Percentiles rank a stretch among this genome's conserved stretches.
phyloP scores from a whole-genome alignment of 2,113 vertebrate genomes.

The Isichthys henryi region DNA sequence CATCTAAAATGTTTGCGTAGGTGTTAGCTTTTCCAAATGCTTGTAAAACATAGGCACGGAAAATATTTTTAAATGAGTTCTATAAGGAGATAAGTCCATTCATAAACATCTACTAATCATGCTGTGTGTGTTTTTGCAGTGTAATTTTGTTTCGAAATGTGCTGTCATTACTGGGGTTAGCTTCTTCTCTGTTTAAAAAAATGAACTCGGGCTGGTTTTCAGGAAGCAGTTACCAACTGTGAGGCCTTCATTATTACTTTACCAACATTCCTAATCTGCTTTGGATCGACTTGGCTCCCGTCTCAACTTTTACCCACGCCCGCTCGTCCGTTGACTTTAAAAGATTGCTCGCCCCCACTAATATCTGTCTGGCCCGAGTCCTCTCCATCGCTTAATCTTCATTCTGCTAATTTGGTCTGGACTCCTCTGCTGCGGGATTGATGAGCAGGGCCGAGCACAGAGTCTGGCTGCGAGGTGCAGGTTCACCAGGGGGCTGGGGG shows the following conservation, averaged over 20 bases:
- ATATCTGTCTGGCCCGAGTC: slow-evolving; percentile 53
- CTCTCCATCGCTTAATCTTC: slow-evolving; percentile 64
- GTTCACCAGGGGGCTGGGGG: slow-evolving; percentile 16
- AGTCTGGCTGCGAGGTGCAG: slow-evolving; percentile 21
- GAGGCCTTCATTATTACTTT: slow-evolving; percentile 50
- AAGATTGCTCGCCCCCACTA: slow-evolving; percentile 57
- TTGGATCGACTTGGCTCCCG: slow-evolving; percentile 57
- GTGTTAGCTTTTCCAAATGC: neutral
- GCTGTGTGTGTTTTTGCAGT: neutral
- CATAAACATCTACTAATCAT: neutral
- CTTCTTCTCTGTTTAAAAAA: neutral
- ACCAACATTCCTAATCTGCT: slow-evolving; percentile 49
- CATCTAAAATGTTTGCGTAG: neutral
- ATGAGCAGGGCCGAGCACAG: slow-evolving; percentile 38
- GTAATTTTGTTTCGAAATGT: neutral
- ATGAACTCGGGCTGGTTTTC: slow-evolving; percentile 22
- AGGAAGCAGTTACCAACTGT: slow-evolving; percentile 52
- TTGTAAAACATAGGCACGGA: neutral
- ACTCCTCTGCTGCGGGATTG: slow-evolving; percentile 38
- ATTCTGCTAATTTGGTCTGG: slow-evolving; percentile 65
- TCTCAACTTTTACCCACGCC: slow-evolving; percentile 40
- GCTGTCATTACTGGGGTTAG: neutral
- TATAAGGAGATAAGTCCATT: neutral
- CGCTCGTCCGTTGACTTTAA: slow-evolving; percentile 46
- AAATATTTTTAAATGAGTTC: neutral